Base-by-base conservation (phyloP, 2,888 invertebrate genomes). In the Ypsolopha sequella region DNA sequence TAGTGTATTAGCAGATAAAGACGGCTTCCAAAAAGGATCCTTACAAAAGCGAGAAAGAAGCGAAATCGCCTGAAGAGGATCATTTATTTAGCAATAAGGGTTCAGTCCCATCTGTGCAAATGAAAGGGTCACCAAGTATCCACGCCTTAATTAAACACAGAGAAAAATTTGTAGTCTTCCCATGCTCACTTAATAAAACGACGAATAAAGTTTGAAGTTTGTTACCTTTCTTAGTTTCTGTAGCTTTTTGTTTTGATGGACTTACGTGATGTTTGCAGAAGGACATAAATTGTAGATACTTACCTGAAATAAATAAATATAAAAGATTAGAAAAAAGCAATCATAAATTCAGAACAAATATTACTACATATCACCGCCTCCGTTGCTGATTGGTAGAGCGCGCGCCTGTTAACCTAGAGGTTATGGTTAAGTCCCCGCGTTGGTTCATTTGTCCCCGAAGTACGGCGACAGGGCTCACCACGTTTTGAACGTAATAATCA, bases 51-150 rank as follows among this genome's bases (percentile, higher is more conserved):
- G 67, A 67, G 68, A 70, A 24, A 24, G 66, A 66, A 68, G 60
- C 65, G 65, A 47, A 47, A 13, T 24, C 11, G 47, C 6, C 41
- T 24, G 63, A 63, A 60, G 63, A 62, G 68, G 70, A 71, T 68
- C 75, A 79, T 81, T 81, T 74, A 73, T 73, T 76, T 71, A 65
- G 75, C 71, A 80, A 80, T 79, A 77, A 73, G 76, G 75, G 70
- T 74, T 68, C 65, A 66, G 66, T 62, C 73, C 74, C 76, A 80
- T 81, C 74, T 73, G 73, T 67, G 71, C 75, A 80, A 81, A 82
- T 77, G 80, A 78, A 76, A 39, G 76, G 80, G 76, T 75, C 79
- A 77, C 63, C 63, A 61, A 70, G 76, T 70, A 73, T 65, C 58
- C 60, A 65, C 67, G 61, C 73, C 74, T 82, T 82, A 84, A 84